Percentiles rank a stretch among this genome's conserved stretches.
These are phyloP conservation scores for Hemistola chrysoprasaria DNA, from an alignment of 2,888 invertebrate species.

Conservation along the genomic window DNA sequence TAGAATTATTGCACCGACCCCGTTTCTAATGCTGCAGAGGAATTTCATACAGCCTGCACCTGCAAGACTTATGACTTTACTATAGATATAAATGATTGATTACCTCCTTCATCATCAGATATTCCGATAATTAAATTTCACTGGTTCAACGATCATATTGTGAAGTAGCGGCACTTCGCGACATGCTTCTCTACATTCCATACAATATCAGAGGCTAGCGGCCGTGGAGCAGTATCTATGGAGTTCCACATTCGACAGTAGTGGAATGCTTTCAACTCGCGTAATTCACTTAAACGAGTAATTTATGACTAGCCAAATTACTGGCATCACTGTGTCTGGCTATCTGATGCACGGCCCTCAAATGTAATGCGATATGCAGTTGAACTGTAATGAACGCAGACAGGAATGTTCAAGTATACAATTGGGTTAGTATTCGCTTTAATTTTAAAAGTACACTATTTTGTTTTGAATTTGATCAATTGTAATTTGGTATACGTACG, in stretches of 20 bases:
- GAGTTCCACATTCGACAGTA: conserved; percentile 52
- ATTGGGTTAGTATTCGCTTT: neutral
- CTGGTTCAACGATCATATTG: conserved; percentile 61
- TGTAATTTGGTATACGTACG: too few species aligned
- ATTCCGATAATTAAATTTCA: conserved; percentile 59
- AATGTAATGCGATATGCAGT: conserved; percentile 35
- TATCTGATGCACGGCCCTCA: conserved; percentile 46
- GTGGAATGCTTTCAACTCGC: conserved; percentile 74
- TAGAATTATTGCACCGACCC: conserved; percentile 54
- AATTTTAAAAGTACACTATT: neutral
- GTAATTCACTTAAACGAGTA: conserved; percentile 81
- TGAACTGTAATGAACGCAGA: conserved; percentile 17
- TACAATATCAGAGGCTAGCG: conserved; percentile 46
- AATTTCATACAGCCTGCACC: conserved; percentile 4
- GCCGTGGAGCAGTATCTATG: conserved; percentile 11
- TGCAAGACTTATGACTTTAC: conserved; percentile 4
- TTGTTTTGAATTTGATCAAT: too few species aligned
- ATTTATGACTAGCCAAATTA: conserved; percentile 79
- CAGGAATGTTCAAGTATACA: conserved; percentile 7
- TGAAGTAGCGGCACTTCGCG: conserved; percentile 29
- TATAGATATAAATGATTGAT: neutral
- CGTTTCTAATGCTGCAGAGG: conserved; percentile 35
- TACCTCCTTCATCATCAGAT: conserved; percentile 1
- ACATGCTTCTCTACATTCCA: too few species aligned
- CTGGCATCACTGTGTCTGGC: conserved; percentile 64